These are phyloP conservation scores for Xenopus tropicalis DNA, from an alignment of 2,113 vertebrate species.

Conservation along the genomic window UCB_Xtro_10.0 CM004444.2:100392501-100393000, in stretches of 20 bases:
- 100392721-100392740: slow-evolving; percentile 36
- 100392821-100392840: slow-evolving; percentile 48
- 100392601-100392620: slow-evolving; percentile 3
- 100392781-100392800: slow-evolving; percentile 58
- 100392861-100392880: not conserved
- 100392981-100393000: too few species aligned
- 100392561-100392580: slow-evolving; percentile 21
- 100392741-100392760: slow-evolving; percentile 46
- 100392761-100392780: slow-evolving; percentile 40
- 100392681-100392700: not conserved
- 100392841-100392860: slow-evolving; percentile 6
- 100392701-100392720: slow-evolving; percentile 15
- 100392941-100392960: too few species aligned
- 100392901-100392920: too few species aligned
- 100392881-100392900: too few species aligned
- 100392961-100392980: too few species aligned
- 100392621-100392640: slow-evolving; percentile 14
- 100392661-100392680: not conserved
- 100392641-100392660: not conserved
- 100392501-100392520: too few species aligned
- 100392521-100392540: too few species aligned
- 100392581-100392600: slow-evolving; percentile 3
- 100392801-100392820: slow-evolving; percentile 48
- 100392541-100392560: slow-evolving; percentile 18
- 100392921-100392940: too few species aligned